Conservation (phyloP, 2,888 invertebrate species). For the Caenorhabditis sp. region DNA sequence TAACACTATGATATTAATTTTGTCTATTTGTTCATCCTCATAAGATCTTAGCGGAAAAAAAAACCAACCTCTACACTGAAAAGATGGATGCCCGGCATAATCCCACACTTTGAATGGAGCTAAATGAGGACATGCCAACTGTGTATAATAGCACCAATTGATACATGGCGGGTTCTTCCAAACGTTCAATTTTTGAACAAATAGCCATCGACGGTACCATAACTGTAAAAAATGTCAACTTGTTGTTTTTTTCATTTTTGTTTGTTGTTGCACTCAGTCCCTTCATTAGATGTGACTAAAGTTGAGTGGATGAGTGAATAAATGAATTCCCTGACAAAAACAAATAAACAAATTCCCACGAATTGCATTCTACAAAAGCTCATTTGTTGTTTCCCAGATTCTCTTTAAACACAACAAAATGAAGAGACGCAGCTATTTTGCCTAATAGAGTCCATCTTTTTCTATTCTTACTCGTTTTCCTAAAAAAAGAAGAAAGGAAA, state of each 20-base stretch:
- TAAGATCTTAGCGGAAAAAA: no score
- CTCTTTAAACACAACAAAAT: neutral
- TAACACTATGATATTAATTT: neutral
- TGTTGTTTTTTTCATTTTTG: neutral
- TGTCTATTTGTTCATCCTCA: no score
- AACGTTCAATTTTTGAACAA: constrained; percentile 46
- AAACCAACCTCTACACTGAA: constrained; percentile 68
- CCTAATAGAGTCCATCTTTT: neutral
- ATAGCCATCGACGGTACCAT: constrained; percentile 69
- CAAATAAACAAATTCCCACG: constrained; percentile 9
- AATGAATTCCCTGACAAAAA: neutral
- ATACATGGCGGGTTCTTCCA: constrained; percentile 61
- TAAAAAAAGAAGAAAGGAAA: neutral
- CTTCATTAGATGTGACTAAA: neutral
- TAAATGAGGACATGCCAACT: constrained; percentile 69
- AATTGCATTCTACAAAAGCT: constrained; percentile 5
- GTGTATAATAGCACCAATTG: constrained; percentile 70
- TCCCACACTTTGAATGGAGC: constrained; percentile 67
- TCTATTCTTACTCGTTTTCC: neutral
- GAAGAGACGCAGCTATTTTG: neutral
- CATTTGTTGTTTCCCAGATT: constrained; percentile 2
- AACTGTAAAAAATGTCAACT: constrained; percentile 48
- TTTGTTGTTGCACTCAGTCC: no score
- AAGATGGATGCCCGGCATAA: constrained; percentile 69
- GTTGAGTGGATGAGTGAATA: neutral